A percentile compares a stretch with the other conserved stretches of the same genome.
phyloP scores from a whole-genome alignment of 2,113 vertebrate species.

The Brachionichthys hirsutus region DNA sequence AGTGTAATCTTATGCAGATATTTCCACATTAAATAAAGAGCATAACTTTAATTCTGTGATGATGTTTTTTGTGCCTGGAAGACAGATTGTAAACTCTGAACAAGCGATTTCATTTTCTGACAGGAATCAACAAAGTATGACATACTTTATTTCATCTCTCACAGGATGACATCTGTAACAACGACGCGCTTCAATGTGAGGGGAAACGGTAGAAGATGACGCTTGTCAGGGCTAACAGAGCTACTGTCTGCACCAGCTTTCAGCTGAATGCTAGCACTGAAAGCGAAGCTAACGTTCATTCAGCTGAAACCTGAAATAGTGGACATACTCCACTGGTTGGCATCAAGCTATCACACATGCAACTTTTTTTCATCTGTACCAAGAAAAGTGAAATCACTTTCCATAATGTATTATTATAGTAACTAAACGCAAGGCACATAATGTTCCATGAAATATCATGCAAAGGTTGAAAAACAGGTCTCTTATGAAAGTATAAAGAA shows the following conservation, averaged over 20 bases:
- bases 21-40: not conserved
- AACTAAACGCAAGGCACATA: conserved; percentile 95
- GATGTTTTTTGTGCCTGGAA: not conserved
- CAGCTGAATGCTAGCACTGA: not conserved
- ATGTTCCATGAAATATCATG: conserved; percentile 92
- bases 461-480: conserved; percentile 85
- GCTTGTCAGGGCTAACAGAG: no score
- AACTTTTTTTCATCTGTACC: conserved; percentile 71
- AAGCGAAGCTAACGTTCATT: not conserved
- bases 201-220: no score
- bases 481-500: conserved; percentile 67
- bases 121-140: no score
- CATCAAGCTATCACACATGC: conserved; percentile 86
- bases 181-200: no score
- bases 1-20: not conserved
- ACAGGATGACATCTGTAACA: no score
- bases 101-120: not conserved
- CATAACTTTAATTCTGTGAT: not conserved
- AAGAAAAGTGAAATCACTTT: conserved; percentile 66
- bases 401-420: conserved; percentile 72
- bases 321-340: conserved; percentile 48
- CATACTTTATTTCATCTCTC: no score
- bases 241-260: not conserved
- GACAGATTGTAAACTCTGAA: conserved; percentile 8
- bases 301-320: conserved; percentile 1